Evolutionary conservation across 2,888 invertebrate species (phyloP).

Genomic region (Glyphotaelius pellucidus): DNA sequence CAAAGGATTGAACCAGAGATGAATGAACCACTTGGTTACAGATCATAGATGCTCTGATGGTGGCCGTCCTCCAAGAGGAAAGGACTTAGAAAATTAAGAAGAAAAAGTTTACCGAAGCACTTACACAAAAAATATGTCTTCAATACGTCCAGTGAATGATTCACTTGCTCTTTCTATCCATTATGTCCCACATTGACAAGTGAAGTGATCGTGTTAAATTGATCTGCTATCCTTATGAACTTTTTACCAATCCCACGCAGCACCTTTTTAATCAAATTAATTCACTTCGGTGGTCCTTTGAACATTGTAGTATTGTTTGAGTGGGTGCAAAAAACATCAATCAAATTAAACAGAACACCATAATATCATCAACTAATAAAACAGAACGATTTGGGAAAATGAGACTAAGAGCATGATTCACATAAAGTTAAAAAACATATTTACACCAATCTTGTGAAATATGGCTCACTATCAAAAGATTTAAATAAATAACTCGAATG

Average conservation of each 20-base stretch:
- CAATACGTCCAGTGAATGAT: too few relatives aligned
- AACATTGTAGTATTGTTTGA: neutral
- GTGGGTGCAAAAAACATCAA: neutral
- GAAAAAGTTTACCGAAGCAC: too few relatives aligned
- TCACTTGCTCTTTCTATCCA: too few relatives aligned
- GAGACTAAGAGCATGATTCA: neutral
- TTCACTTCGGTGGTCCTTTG: neutral
- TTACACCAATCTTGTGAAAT: neutral
- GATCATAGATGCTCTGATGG: neutral
- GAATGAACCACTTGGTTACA: too few relatives aligned
- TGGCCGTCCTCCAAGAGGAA: neutral
- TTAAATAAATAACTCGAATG: neutral
- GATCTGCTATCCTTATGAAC: neutral
- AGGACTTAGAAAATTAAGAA: neutral
- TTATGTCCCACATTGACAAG: too few relatives aligned
- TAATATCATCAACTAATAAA: neutral
- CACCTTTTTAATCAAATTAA: neutral
- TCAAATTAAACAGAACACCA: neutral
- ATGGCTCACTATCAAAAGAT: neutral
- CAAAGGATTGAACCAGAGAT: too few relatives aligned
- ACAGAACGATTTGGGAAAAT: neutral
- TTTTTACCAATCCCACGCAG: neutral
- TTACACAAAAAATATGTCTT: too few relatives aligned
- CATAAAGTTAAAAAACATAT: neutral
- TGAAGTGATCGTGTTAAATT: neutral